Conservation (phyloP, 2,888 invertebrate species). For the Drosophila affinis region DNA sequence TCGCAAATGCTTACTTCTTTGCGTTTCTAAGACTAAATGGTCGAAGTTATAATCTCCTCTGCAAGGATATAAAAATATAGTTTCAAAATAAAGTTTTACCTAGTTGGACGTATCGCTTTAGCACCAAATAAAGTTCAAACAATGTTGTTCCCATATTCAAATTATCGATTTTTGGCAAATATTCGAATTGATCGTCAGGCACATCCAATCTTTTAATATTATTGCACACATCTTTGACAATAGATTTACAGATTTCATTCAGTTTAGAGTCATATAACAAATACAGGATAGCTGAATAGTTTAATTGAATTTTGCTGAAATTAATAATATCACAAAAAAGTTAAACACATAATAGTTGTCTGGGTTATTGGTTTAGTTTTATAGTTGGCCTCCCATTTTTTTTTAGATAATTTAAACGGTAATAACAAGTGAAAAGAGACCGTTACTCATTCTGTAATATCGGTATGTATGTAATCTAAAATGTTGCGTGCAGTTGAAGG, state of each 20-base stretch:
- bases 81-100: slow-evolving; percentile 72
- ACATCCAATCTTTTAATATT: slow-evolving; percentile 87
- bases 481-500: no score
- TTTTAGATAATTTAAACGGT: no score
- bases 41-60: no score
- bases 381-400: no score
- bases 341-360: not conserved
- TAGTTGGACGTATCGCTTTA: slow-evolving; percentile 93
- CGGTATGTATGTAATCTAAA: no score
- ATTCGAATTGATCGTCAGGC: slow-evolving; percentile 86
- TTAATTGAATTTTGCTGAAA: slow-evolving; percentile 86
- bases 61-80: no score
- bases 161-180: slow-evolving; percentile 86
- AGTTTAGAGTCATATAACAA: slow-evolving; percentile 89
- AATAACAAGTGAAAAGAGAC: no score
- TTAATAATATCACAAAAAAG: not conserved
- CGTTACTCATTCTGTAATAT: no score
- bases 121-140: slow-evolving; percentile 95
- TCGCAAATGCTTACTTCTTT: no score
- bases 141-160: slow-evolving; percentile 93
- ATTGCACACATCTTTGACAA: slow-evolving; percentile 89
- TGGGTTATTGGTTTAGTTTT: no score
- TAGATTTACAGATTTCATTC: slow-evolving; percentile 88
- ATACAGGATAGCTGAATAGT: slow-evolving; percentile 90
- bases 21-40: no score